Percentiles rank a stretch among this genome's conserved stretches.
Evolutionary conservation across 2,888 invertebrate species (phyloP).

Genomic region (Teinopalpus imperialis): DNA sequence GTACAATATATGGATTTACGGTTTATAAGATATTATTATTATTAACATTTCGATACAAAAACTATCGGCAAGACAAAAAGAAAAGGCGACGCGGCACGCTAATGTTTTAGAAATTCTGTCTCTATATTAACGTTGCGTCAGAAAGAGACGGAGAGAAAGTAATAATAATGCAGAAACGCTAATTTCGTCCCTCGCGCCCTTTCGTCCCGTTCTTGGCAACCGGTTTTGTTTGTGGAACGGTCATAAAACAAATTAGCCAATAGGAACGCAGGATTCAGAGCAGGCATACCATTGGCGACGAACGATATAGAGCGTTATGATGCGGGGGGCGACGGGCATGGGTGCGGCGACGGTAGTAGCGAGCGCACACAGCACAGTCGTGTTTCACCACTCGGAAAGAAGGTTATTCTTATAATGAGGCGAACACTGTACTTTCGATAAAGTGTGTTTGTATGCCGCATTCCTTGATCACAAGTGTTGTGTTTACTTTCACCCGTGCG

Average conservation of each 20-base stretch:
- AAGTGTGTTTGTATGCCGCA: conserved; percentile 82
- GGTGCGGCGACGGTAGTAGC: conserved; percentile 55
- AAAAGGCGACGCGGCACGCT: conserved; percentile 19
- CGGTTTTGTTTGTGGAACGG: conserved; percentile 77
- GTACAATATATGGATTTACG: too few species aligned
- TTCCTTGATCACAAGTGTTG: conserved; percentile 81
- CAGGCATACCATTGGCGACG: conserved; percentile 74
- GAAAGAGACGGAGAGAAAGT: conserved; percentile 55
- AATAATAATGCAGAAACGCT: conserved; percentile 54
- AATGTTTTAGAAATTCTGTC: conserved; percentile 24
- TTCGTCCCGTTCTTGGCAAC: conserved; percentile 72
- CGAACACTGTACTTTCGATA: conserved; percentile 77
- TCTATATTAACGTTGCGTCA: conserved; percentile 25
- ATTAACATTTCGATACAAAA: conserved; percentile 10
- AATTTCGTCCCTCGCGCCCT: conserved; percentile 77
- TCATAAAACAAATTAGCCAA: conserved; percentile 66
- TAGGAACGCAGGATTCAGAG: conserved; percentile 45
- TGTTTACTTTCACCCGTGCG: conserved; percentile 81
- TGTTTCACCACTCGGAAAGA: conserved; percentile 75
- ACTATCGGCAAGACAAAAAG: conserved; percentile 15
- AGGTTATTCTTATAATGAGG: conserved; percentile 78
- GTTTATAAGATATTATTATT: too few species aligned
- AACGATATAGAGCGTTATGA: conserved; percentile 53
- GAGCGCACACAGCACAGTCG: conserved; percentile 60
- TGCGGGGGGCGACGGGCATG: conserved; percentile 55